phyloP scores from a whole-genome alignment of 2,888 invertebrate species.

The Ochlodes sylvanus region DNA sequence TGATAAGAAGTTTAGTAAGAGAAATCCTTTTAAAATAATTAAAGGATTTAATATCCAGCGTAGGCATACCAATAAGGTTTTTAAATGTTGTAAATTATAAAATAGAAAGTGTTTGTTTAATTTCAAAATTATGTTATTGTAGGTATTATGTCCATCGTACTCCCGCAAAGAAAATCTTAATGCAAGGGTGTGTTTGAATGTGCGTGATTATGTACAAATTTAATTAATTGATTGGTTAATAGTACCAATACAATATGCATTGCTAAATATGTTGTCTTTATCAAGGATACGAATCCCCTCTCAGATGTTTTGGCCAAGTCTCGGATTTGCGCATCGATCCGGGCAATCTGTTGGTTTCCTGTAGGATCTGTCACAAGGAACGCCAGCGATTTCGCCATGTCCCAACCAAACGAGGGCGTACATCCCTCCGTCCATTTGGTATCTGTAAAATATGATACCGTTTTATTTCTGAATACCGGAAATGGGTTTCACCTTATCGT shows the following conservation, averaged over 20 bases:
- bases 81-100: too few species aligned
- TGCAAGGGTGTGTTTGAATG: neutral
- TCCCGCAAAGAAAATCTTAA: too few species aligned
- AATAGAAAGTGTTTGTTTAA: too few species aligned
- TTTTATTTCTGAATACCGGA: neutral
- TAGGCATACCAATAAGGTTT: too few species aligned
- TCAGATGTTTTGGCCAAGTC: constrained; percentile 56
- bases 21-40: neutral
- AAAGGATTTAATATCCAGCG: neutral
- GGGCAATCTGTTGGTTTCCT: constrained; percentile 53
- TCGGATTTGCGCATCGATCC: constrained; percentile 54
- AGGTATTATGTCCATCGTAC: too few species aligned
- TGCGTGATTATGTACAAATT: too few species aligned
- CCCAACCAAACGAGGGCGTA: constrained; percentile 55
- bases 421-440: constrained; percentile 56
- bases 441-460: constrained; percentile 30
- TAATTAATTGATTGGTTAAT: too few species aligned
- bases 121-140: too few species aligned
- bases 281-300: constrained; percentile 74
- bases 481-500: too few species aligned
- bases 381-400: constrained; percentile 56
- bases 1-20: constrained; percentile 42
- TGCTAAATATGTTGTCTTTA: neutral
- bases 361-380: constrained; percentile 59
- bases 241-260: too few species aligned